A percentile compares a stretch with the other conserved stretches of the same genome.
These are phyloP conservation scores for Megastigmus dorsalis DNA, from an alignment of 2,888 invertebrate species.

Conservation along the genomic window DNA sequence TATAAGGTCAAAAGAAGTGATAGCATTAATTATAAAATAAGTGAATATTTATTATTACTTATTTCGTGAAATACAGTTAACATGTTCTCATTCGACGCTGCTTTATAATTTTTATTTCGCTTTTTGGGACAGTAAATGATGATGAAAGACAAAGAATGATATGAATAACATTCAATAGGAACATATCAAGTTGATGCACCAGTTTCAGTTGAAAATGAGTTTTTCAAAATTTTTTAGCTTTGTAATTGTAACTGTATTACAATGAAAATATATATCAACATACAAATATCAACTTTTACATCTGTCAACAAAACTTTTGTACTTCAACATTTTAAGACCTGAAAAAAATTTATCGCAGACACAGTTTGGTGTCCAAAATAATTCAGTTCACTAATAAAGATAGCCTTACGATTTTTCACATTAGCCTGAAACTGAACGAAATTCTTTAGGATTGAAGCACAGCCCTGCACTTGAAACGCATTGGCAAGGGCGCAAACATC, in stretches of 20 bases:
- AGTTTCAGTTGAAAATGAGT: neutral
- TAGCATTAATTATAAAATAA: conserved; percentile 65
- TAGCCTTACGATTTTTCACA: too few relatives aligned
- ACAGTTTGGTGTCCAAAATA: too few relatives aligned
- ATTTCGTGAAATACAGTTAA: conserved; percentile 68
- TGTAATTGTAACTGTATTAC: neutral
- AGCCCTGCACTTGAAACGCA: too few relatives aligned
- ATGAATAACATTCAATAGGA: neutral
- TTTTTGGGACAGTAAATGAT: conserved; percentile 54
- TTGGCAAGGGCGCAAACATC: neutral
- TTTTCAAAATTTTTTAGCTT: neutral
- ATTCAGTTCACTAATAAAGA: too few relatives aligned
- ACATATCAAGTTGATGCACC: neutral
- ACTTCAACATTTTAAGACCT: too few relatives aligned
- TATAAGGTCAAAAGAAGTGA: conserved; percentile 57
- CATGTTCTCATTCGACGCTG: conserved; percentile 64
- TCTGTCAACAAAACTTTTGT: too few relatives aligned
- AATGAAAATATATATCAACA: neutral
- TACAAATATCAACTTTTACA: neutral
- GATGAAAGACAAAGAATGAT: neutral
- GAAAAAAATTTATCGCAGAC: too few relatives aligned
- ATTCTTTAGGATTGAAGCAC: too few relatives aligned
- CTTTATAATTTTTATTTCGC: conserved; percentile 62
- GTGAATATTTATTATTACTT: conserved; percentile 67
- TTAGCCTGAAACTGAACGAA: too few relatives aligned